Conservation (phyloP, 64 coral and sea anemone species). For the Exaiptasia diaphana region DNA sequence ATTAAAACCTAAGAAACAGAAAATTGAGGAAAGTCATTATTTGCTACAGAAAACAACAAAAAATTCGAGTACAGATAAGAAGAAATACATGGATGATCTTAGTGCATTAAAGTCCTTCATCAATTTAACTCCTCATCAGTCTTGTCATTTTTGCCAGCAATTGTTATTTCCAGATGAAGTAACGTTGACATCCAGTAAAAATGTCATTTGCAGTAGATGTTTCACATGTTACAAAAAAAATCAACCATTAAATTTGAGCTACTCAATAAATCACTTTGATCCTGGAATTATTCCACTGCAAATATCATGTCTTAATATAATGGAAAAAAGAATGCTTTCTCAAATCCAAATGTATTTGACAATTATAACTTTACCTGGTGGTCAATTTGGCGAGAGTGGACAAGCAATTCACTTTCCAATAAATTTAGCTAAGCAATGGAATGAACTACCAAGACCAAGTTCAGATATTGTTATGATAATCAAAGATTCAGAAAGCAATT, state of each 20-base stretch:
- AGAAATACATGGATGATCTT: not conserved
- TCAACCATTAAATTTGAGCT: not conserved
- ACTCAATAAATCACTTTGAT: not conserved
- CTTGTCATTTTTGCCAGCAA: not conserved
- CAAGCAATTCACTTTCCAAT: constrained; percentile 1
- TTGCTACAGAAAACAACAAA: not conserved
- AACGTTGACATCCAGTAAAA: not conserved
- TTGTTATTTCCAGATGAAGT: not conserved
- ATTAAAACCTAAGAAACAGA: not conserved
- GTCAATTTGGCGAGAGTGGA: not conserved
- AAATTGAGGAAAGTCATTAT: not conserved
- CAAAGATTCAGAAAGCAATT: not conserved
- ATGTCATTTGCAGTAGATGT: not conserved
- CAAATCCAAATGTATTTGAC: not conserved
- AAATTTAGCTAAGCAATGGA: not conserved
- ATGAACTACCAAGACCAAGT: not conserved
- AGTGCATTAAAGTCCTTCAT: not conserved
- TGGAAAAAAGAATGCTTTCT: not conserved
- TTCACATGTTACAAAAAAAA: not conserved
- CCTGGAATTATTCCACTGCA: not conserved
- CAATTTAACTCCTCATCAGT: not conserved
- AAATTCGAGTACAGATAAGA: not conserved
- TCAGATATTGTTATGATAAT: not conserved
- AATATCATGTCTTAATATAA: not conserved
- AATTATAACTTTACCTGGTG: not conserved